Percentiles rank a stretch among this genome's conserved stretches.
These are phyloP conservation scores for Oreochromis grahami DNA, from an alignment of 2,797 vertebrate species.

Conservation along the genomic window DNA sequence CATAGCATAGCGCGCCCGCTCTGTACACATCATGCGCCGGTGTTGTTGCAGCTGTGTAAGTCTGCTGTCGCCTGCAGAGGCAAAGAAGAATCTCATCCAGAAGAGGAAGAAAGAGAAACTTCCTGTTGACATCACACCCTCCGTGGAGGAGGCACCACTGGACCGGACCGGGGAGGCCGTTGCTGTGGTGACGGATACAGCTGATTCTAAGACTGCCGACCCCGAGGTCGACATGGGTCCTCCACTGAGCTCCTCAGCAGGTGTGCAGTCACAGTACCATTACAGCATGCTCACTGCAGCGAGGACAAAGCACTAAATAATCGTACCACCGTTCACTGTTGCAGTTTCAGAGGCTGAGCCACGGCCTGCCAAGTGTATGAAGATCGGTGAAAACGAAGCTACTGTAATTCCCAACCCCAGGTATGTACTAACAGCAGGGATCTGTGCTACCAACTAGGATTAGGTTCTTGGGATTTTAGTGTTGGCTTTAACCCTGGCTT, in stretches of 20 bases:
- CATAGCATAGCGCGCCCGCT: background rate
- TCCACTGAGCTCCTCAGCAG: background rate
- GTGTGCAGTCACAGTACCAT: background rate
- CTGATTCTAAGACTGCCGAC: background rate
- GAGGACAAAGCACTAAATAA: background rate
- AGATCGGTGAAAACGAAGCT: constrained; percentile 59
- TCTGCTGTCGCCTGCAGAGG: constrained; percentile 61
- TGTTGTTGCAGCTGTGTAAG: background rate
- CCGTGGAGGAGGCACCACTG: background rate
- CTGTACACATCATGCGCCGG: accelerated
- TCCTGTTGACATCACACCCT: constrained; percentile 47
- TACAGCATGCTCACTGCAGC: background rate
- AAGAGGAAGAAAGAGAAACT: constrained; percentile 84
- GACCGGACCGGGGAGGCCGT: background rate
- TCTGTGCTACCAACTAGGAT: background rate
- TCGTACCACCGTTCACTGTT: background rate
- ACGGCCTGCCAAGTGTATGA: constrained; percentile 73
- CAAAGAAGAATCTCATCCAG: constrained; percentile 60
- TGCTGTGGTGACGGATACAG: background rate
- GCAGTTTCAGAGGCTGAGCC: background rate
- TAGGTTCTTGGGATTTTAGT: accelerated
- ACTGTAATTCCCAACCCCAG: constrained; percentile 64
- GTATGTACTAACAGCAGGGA: constrained; percentile 41
- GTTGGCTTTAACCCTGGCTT: background rate
- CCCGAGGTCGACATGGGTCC: background rate